Base-by-base conservation (phyloP, 2,888 invertebrate genomes). In the Ecliptopera silaceata region DNA sequence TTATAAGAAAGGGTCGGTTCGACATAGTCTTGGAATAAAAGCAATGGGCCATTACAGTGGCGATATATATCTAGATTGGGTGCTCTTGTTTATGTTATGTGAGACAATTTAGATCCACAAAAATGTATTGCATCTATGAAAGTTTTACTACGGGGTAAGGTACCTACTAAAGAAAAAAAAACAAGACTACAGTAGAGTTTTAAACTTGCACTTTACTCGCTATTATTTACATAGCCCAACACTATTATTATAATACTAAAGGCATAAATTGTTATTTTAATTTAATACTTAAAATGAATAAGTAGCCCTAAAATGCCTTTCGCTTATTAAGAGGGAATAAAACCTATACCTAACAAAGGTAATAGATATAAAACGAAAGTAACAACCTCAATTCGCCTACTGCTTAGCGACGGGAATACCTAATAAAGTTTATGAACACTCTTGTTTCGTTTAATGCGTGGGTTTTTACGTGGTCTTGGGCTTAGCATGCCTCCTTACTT, bases 381-480 rank as follows among this genome's bases (percentile, higher is more conserved):
- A 50, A 42, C 54, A 39, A 39, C 49, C 44, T 39, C 42, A 49
- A 54, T 58, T 58, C 53, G 41, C 41, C 36, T 45, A 38, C 50
- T 57, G 44, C 49, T 54, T 59, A 59, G 59, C 38, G 42, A 54
- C 46, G 46, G 45, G 38, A 38, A 54, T 59, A n/a, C n/a, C n/a
- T n/a, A 59, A 50, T 54, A 59, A 59, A 54, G 36, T 59, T 54
- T 59, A 59, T 49, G 48, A 44, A 43, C 44, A 50, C 34, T 54
- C 36, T 34, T 45, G 39, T 45, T 45, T 15, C 32, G 20, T 31
- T 49, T 53, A 46, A 54, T 50, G 38, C 45, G 58, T 49, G 53
- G n/a, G 49, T 58, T 53, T 43, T 53, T 56, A 50, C 56, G 50
- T 44, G 13, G 17, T 48, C 45, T 43, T n/a, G 12, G 31, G 32